These are phyloP conservation scores for Tokudaia muenninki DNA, from an alignment of 2,797 vertebrate genomes.

Conservation along the genomic window DNA sequence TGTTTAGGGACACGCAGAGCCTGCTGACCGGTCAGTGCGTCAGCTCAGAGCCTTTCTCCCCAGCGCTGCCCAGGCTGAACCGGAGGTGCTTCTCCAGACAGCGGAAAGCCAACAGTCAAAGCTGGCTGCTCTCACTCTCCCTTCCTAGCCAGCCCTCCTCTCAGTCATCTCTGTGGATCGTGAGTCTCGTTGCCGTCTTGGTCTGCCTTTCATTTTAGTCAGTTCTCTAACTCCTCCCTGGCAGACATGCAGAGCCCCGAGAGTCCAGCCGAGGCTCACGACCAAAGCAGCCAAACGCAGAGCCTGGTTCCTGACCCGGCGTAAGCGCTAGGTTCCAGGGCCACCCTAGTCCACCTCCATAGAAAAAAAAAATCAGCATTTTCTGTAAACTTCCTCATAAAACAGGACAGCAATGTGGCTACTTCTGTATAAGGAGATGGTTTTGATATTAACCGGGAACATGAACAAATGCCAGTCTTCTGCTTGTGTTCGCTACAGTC, in stretches of 20 bases:
- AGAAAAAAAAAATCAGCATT: neutral
- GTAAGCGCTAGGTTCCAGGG: neutral
- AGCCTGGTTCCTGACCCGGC: accelerated
- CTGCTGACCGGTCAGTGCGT: accelerated
- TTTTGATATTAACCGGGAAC: slow-evolving; percentile 3
- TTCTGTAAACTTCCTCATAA: slow-evolving; percentile 1
- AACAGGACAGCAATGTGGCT: neutral
- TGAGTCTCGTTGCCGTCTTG: slow-evolving; percentile 17
- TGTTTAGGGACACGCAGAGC: neutral
- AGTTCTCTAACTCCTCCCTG: neutral
- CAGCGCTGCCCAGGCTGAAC: neutral
- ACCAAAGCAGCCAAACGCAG: too few species aligned
- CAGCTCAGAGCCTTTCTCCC: neutral
- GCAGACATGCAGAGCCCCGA: neutral
- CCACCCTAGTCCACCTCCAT: neutral
- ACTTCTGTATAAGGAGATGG: neutral
- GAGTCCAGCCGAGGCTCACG: neutral
- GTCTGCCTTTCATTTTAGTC: slow-evolving; percentile 52
- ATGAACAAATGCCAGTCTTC: neutral
- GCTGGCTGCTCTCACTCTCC: neutral
- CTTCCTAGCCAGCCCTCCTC: neutral
- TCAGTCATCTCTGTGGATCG: neutral
- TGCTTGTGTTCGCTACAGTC: neutral
- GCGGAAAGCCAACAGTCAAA: neutral
- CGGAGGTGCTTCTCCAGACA: neutral